Conservation (phyloP, 2,888 invertebrate species). For the Nemapogon koenigi region DNA sequence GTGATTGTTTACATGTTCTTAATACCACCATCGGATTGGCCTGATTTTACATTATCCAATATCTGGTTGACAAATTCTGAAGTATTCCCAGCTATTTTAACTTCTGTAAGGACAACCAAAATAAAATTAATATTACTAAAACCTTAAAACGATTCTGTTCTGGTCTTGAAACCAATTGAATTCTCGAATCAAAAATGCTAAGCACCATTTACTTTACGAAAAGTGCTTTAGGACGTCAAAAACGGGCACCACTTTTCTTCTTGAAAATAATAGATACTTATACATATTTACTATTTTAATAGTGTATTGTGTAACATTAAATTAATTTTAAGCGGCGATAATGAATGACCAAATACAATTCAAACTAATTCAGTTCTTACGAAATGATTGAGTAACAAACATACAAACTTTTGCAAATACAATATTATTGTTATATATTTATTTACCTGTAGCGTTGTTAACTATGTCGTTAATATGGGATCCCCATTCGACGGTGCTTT, state of each 20-base stretch:
- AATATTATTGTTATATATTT: neutral
- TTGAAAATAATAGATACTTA: too few species aligned
- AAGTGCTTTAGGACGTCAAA: too few species aligned
- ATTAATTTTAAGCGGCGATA: too few species aligned
- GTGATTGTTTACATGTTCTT: conserved; percentile 68
- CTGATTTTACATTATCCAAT: conserved; percentile 83
- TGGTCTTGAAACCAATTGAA: too few species aligned
- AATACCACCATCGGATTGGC: conserved; percentile 78
- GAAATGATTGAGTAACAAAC: too few species aligned
- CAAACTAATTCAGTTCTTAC: too few species aligned
- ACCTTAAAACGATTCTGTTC: neutral
- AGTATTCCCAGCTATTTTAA: conserved; percentile 88
- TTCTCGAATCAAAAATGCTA: neutral
- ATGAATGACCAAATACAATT: too few species aligned
- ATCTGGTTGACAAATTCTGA: conserved; percentile 95
- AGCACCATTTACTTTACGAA: too few species aligned
- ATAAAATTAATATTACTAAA: conserved; percentile 1
- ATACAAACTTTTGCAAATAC: too few species aligned
- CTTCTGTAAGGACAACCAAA: conserved; percentile 63
- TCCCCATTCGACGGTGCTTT: conserved; percentile 66
- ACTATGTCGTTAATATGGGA: conserved; percentile 74
- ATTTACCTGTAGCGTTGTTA: conserved; percentile 72
- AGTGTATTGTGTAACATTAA: too few species aligned
- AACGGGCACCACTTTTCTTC: too few species aligned
- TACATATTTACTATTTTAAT: too few species aligned